Conservation (phyloP, 2,113 vertebrate genomes). For the Phocoena phocoena region DNA sequence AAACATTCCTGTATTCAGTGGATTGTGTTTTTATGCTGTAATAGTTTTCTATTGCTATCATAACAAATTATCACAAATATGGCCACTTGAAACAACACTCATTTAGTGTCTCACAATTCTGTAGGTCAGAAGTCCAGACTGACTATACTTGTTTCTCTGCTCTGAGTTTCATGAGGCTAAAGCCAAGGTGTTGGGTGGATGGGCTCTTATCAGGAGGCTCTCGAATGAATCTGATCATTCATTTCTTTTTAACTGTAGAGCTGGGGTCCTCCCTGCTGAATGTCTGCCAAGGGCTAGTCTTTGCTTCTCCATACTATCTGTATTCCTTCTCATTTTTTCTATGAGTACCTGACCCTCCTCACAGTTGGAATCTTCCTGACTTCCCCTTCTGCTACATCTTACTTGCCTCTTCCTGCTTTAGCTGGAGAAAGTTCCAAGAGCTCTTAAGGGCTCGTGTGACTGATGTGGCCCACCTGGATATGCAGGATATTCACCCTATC, state of each 20-base stretch:
- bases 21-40: not conserved
- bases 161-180: not conserved
- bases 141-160: not conserved
- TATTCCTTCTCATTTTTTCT: not conserved
- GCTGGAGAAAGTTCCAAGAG: not conserved
- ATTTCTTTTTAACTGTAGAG: not conserved
- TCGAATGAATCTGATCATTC: not conserved
- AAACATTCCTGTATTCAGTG: not conserved
- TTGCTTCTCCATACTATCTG: not conserved
- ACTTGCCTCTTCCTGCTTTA: not conserved
- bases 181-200: not conserved
- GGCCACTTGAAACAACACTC: not conserved
- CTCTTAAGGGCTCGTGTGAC: not conserved
- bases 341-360: not conserved
- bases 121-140: not conserved
- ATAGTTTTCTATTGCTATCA: not conserved
- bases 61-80: not conserved
- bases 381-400: not conserved
- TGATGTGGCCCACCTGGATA: not conserved
- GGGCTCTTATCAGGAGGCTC: not conserved
- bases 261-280: not conserved
- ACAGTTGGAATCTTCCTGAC: not conserved
- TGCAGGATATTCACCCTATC: not conserved
- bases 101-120: not conserved
- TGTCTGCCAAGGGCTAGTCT: not conserved